phyloP scores from a whole-genome alignment of 2,797 vertebrate species.

The Alca torda region DNA sequence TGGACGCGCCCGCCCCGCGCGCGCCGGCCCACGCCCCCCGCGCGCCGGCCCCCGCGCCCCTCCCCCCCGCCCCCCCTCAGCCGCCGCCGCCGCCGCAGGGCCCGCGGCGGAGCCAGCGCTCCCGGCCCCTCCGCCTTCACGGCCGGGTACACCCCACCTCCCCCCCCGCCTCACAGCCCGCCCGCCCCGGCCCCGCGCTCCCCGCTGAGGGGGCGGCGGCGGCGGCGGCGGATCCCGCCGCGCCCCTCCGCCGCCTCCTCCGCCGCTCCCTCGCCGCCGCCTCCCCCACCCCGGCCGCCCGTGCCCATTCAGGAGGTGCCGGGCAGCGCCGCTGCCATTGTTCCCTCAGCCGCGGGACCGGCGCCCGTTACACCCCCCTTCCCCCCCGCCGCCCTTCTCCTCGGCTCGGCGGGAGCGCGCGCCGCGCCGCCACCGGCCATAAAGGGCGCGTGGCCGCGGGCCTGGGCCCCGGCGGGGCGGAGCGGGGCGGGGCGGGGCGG shows the following conservation, averaged over 20 bases:
- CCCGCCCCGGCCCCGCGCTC: not conserved
- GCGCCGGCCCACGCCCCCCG: not conserved
- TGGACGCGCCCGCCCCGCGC: conserved; percentile 87
- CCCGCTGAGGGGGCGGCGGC: conserved; percentile 3
- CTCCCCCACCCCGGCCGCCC: conserved; percentile 56
- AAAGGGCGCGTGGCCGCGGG: conserved; percentile 78
- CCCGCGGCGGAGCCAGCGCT: not conserved
- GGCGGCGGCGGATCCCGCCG: conserved; percentile 63
- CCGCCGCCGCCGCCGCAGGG: not conserved
- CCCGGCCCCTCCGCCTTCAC: not conserved
- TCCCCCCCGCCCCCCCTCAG: not conserved
- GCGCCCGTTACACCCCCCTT: not conserved
- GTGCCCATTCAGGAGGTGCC: conserved; percentile 66
- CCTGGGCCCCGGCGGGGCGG: not conserved
- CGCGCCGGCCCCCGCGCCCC: not conserved
- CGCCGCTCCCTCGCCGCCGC: conserved; percentile 54
- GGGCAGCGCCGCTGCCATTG: conserved; percentile 56
- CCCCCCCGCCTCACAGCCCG: not conserved
- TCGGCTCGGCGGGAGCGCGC: conserved; percentile 63
- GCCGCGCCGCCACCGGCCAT: conserved; percentile 83
- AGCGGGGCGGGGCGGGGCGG: not conserved
- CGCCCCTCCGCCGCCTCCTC: not conserved
- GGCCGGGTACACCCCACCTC: not conserved
- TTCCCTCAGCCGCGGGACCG: conserved; percentile 67
- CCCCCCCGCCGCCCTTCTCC: not conserved